Evolutionary conservation across 2,888 invertebrate species (phyloP), one percentile per base, ranked within the genome.

Genomic region (Ophonus ardosiacus): DNA sequence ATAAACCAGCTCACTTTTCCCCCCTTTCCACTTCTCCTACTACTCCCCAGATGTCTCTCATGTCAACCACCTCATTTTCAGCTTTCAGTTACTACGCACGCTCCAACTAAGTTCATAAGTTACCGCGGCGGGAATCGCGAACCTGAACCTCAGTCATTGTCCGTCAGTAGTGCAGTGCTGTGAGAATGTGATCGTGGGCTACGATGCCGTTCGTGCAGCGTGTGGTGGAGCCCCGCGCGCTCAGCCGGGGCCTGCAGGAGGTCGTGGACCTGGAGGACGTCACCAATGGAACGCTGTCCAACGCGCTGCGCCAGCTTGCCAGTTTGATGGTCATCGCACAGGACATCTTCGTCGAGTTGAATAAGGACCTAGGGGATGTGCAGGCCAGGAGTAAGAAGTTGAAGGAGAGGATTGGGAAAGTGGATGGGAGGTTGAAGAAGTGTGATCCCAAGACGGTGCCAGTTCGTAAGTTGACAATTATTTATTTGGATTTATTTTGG

Each of bases 381-480:
- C 94, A 95, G 85, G 94, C 95, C 89, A 93, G 97, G 87, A 95
- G 97, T 85, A 94, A 95, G 86, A 92, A 92, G 78, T 94, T 97
- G 85, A 95, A 95, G 90, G 92, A 92, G 85, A 95, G 95, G 90
- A 93, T 98, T 88, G 93, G 93, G 88, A 92, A 92, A 88, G 94
- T 97, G 88, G 95, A 95, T 90, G 94, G 94, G 88, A 93, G 94
- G 89, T 95, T 97, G 89, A 93, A 93, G 89, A 92, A 93, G 87
- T 95, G 94, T 92, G 97, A 98, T 92, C 97, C 98, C 86, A 97
- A 97, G 93, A 95, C 95, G 92, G 96, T 97, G 90, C 95, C 97
- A 95, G 97, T 98, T 93, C 97, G 98, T 98, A 93, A 98, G 98
- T 98, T 31, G 31, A 93, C 7, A 18, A 13, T 63, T 63, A 8